phyloP scores from a whole-genome alignment of 2,113 vertebrate genomes.

The Pipra filicauda region DNA sequence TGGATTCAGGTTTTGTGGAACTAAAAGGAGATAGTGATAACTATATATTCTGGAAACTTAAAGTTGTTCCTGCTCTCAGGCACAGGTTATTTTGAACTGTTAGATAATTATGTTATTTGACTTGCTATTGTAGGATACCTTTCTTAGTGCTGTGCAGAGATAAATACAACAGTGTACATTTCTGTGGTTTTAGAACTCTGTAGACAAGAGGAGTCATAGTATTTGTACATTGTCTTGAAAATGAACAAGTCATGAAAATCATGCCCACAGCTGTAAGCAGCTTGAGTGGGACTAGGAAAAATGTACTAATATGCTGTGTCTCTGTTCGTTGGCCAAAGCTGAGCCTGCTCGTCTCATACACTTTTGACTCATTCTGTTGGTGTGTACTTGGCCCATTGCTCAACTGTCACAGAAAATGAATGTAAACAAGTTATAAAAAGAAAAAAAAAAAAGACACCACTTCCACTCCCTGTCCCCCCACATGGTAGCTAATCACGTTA shows the following conservation, averaged over 20 bases:
- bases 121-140: not conserved
- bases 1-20: not conserved
- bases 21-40: not conserved
- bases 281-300: not conserved
- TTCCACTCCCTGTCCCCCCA: fast-evolving
- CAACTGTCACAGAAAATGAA: not conserved
- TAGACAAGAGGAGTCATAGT: not conserved
- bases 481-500: not conserved
- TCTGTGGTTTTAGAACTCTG: not conserved
- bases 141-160: not conserved
- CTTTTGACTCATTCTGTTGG: not conserved
- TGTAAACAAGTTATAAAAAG: not conserved
- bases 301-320: not conserved
- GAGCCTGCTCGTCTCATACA: not conserved
- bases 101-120: not conserved
- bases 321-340: not conserved
- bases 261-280: not conserved
- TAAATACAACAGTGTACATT: not conserved
- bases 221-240: not conserved
- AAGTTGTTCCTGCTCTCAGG: not conserved
- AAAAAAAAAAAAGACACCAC: not conserved
- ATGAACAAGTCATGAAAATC: not conserved
- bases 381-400: not conserved
- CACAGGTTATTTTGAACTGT: not conserved
- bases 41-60: not conserved